These are phyloP conservation scores for Leptopilina clavipes DNA, from an alignment of 1,140 invertebrate genomes.

Conservation along the genomic window DNA sequence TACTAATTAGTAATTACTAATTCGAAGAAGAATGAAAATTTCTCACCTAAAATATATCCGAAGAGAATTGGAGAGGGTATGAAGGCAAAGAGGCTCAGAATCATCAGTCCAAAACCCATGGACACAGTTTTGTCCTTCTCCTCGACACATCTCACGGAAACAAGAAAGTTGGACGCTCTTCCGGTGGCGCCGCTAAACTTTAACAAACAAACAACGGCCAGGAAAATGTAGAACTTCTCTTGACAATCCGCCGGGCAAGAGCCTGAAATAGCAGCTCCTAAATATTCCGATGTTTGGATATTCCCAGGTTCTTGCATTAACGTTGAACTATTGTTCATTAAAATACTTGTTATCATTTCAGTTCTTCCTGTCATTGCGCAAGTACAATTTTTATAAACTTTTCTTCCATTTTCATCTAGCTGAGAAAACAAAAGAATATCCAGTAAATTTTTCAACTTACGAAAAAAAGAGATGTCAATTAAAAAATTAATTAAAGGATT, in stretches of 20 bases:
- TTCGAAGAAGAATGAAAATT: constrained; percentile 51
- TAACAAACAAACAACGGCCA: constrained; percentile 80
- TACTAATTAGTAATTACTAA: too few relatives aligned
- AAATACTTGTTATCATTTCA: constrained; percentile 49
- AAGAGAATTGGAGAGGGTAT: constrained; percentile 85
- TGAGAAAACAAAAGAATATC: constrained; percentile 40
- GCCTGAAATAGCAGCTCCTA: constrained; percentile 77
- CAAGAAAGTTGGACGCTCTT: constrained; percentile 81
- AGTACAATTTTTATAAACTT: constrained; percentile 76
- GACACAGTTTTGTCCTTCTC: constrained; percentile 83
- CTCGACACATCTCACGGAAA: constrained; percentile 82
- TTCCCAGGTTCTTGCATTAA: constrained; percentile 46
- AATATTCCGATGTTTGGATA: constrained; percentile 40
- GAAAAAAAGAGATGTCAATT: too few relatives aligned
- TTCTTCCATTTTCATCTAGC: constrained; percentile 55
- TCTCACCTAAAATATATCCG: constrained; percentile 82
- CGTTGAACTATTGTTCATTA: constrained; percentile 43
- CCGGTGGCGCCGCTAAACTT: constrained; percentile 82
- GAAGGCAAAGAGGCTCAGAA: constrained; percentile 82
- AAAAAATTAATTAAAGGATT: too few relatives aligned
- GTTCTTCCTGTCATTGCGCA: constrained; percentile 69
- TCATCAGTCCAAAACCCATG: constrained; percentile 80
- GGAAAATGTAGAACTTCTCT: constrained; percentile 79
- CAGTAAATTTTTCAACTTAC: too few relatives aligned
- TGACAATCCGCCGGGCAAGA: constrained; percentile 81